These are phyloP conservation scores for Atlantisia rogersi DNA, from an alignment of 2,113 vertebrate genomes.

Conservation along the genomic window DNA sequence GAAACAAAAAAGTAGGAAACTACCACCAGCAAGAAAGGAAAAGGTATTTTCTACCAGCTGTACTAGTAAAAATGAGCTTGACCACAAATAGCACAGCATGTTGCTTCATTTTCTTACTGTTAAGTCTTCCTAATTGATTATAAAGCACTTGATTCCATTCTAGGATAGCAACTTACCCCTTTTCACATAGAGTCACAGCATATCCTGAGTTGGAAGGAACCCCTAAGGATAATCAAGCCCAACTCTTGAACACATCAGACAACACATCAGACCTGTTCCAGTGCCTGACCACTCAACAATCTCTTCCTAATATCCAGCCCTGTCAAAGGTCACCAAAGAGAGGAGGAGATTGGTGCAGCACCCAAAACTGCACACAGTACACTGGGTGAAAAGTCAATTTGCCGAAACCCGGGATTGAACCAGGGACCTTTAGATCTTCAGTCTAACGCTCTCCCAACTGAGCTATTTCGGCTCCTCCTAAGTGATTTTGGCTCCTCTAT, in stretches of 20 bases:
- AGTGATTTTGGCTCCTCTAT: too few species aligned
- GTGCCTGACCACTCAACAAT: too few species aligned
- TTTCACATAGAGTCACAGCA: background rate
- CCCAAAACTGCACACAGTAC: too few species aligned
- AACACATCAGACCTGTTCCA: too few species aligned
- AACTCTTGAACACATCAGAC: too few species aligned
- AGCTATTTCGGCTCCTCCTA: conserved; percentile 80
- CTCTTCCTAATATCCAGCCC: too few species aligned
- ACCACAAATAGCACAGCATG: background rate
- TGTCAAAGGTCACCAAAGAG: too few species aligned
- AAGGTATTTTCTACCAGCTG: background rate
- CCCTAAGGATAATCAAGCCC: too few species aligned
- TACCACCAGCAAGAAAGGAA: background rate
- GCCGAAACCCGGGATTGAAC: conserved; percentile 97
- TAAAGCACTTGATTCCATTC: background rate
- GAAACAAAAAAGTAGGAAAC: background rate
- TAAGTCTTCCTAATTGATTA: background rate
- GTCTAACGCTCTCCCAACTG: conserved; percentile 89
- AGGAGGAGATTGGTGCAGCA: too few species aligned
- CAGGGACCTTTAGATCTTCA: conserved; percentile 98
- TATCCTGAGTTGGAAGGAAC: too few species aligned
- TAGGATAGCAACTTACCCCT: background rate
- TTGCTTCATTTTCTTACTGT: background rate
- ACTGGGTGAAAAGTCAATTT: background rate
- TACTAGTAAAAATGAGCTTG: background rate